Evolutionary conservation across 2,797 vertebrate species (phyloP), one percentile per base, ranked within the genome.

Genomic region (Sebastes jordani): DNA sequence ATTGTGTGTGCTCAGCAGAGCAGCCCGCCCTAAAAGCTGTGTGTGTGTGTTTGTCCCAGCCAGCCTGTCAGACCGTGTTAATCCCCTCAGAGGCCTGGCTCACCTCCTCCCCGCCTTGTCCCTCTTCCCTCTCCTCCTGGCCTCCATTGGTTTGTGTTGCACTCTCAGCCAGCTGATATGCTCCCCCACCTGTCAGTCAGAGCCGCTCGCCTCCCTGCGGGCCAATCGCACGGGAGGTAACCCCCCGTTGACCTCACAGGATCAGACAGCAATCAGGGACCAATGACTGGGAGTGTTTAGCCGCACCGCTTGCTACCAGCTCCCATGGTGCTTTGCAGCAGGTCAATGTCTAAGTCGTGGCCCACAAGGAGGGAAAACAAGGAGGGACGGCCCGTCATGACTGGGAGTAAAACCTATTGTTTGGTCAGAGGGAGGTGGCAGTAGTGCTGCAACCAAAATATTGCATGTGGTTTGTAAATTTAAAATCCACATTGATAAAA

Each of bases 1-100:
- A 93, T 94, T 94, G 92, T 93, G 90, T 89, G 90, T 89, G 92
- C 80, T 93, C 92, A 92, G 89, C 92, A 93, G 91, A 91, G 91
- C 92, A 91, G 84, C 85, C 86, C 80, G 84, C 90, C 87, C 88
- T 86, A 88, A 85, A 46, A 86, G 82, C 71, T 86, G 62, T 32
- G 36, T 73, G 74, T 68, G 76, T 34, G 86, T 88, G 84, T 89
- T 42, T 81, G 86, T 91, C 86, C 85, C 89, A 83, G 85, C 83
- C 92, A 85, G 86, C 88, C 90, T 90, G 93, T 95, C 92, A 85
- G 89, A 90, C 92, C 71, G 46, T 64, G 90, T 95, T 94, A 94
- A 94, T 93, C 92, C 89, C 89, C 70, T 87, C 87, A 55, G 86
- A 90, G 92, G 85, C 91, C 89, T 52, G 9, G 64, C 76, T 85